Evolutionary conservation across 1,140 invertebrate species (phyloP).

Genomic region (Littorina saxatilis): DNA sequence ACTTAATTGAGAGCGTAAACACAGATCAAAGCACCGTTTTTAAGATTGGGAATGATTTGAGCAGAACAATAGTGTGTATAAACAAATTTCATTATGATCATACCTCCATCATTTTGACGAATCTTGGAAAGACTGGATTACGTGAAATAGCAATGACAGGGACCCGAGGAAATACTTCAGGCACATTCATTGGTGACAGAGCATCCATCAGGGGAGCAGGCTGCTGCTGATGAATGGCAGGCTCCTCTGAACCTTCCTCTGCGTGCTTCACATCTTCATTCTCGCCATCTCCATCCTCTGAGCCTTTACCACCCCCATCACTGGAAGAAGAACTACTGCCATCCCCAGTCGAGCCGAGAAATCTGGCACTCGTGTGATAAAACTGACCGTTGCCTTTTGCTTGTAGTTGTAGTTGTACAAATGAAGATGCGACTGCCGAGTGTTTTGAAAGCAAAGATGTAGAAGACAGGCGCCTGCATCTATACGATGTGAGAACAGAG

Average conservation of each 20-base stretch:
- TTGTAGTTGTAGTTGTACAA: neutral
- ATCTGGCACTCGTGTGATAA: neutral
- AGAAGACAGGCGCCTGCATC: neutral
- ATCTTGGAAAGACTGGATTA: conserved; percentile 98
- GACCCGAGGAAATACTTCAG: conserved; percentile 96
- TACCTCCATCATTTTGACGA: conserved; percentile 98
- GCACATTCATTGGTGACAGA: conserved; percentile 87
- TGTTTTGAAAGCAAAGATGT: neutral
- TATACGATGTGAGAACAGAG: neutral
- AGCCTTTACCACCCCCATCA: neutral
- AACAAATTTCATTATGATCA: too few species aligned
- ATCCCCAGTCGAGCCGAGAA: neutral
- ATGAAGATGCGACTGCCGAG: neutral
- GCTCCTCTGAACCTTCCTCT: neutral
- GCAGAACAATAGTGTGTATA: too few species aligned
- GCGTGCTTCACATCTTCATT: neutral
- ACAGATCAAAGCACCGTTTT: too few species aligned
- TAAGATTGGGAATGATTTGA: too few species aligned
- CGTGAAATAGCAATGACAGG: conserved; percentile 95
- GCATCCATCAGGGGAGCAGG: conserved; percentile 46
- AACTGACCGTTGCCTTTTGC: neutral
- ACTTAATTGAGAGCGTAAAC: too few species aligned
- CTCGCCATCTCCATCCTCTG: conserved; percentile 15
- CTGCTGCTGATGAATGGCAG: neutral
- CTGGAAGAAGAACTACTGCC: too few species aligned